Conservation (phyloP, 35 echinoderm and acorn worm species). For the Apostichopus californicus region DNA sequence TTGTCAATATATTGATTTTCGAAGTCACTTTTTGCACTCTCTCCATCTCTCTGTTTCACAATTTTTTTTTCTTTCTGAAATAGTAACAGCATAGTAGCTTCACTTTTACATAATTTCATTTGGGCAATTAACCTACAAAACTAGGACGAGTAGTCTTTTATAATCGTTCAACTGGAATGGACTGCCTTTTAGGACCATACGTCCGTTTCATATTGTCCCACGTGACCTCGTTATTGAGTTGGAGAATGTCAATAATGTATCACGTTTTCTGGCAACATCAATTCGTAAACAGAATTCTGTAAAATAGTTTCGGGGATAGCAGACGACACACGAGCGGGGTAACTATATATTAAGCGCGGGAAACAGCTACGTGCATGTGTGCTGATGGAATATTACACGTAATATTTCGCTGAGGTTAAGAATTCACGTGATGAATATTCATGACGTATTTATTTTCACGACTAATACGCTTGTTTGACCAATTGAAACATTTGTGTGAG, state of each 20-base stretch:
- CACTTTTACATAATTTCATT: conserved; percentile 21
- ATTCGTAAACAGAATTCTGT: background rate
- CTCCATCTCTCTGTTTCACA: background rate
- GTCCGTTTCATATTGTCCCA: background rate
- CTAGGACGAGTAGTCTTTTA: background rate
- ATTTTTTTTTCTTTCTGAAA: background rate
- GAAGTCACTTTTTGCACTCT: background rate
- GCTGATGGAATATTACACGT: too few relatives aligned
- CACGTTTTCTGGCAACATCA: background rate
- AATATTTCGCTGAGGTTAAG: too few relatives aligned
- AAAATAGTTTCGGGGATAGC: too few relatives aligned
- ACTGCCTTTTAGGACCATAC: too few relatives aligned
- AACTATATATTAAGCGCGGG: too few relatives aligned
- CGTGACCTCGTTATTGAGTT: background rate
- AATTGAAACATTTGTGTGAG: too few relatives aligned
- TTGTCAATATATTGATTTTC: conserved; percentile 6
- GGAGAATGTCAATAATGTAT: conserved; percentile 7
- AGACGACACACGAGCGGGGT: too few relatives aligned
- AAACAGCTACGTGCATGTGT: too few relatives aligned
- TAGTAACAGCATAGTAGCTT: background rate
- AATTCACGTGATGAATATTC: too few relatives aligned
- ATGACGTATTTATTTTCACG: too few relatives aligned
- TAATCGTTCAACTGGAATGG: background rate
- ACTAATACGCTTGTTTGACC: too few relatives aligned
- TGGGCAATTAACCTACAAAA: conserved; percentile 22